Conservation (phyloP, 1,140 invertebrate species). For the Rhopalosiphum maidis region DNA sequence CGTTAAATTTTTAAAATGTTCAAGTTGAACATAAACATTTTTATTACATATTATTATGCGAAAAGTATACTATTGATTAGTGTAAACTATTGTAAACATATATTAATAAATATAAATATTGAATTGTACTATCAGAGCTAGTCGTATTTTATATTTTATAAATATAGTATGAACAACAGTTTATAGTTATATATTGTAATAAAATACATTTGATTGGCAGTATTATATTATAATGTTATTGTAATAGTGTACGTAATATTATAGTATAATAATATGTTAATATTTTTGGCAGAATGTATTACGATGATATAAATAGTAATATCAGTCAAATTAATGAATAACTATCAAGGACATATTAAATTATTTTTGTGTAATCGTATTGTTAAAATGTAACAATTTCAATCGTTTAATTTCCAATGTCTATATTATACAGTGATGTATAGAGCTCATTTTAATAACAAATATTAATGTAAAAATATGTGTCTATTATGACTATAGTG, state of each 20-base stretch:
- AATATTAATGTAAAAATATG: background rate
- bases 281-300: background rate
- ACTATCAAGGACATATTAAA: background rate
- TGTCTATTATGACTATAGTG: background rate
- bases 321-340: background rate
- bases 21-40: background rate
- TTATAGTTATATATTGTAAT: background rate
- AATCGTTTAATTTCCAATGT: background rate
- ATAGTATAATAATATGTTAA: background rate
- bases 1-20: background rate
- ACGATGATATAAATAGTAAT: background rate
- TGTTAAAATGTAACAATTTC: background rate
- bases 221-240: background rate
- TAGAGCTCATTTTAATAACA: background rate
- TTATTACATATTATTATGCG: background rate
- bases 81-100: background rate
- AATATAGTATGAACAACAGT: background rate
- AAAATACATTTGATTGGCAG: background rate
- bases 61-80: background rate
- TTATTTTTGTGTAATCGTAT: background rate
- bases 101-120: background rate
- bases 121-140: background rate
- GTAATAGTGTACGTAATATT: background rate
- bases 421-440: background rate
- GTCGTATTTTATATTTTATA: too few relatives aligned